Percentiles rank a stretch among this genome's conserved stretches.
These are phyloP conservation scores for Hippopotamyrus pictus DNA, from an alignment of 2,797 vertebrate species.

Conservation along the genomic window DNA sequence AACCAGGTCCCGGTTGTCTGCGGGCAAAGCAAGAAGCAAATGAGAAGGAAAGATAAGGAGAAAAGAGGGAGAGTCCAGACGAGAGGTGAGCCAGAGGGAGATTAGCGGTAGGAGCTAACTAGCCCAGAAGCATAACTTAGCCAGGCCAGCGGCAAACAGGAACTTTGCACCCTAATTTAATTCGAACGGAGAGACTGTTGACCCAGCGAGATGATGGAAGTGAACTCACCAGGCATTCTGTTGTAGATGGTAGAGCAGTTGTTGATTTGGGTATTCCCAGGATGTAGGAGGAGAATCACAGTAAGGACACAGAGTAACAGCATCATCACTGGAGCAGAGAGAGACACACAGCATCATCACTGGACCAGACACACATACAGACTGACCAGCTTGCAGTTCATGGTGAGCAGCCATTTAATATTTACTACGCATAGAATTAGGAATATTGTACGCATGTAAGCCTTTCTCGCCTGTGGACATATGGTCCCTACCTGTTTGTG, in stretches of 20 bases:
- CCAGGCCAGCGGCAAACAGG: background rate
- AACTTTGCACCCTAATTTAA: background rate
- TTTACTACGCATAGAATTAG: background rate
- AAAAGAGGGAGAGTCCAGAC: background rate
- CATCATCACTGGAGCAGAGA: background rate
- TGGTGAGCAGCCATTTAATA: background rate
- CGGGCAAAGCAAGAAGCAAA: background rate
- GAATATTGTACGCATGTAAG: background rate
- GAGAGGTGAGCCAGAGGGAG: background rate
- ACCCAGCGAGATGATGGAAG: background rate
- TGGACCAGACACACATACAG: background rate
- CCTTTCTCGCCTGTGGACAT: background rate
- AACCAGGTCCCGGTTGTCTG: slow-evolving; percentile 32
- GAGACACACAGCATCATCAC: background rate
- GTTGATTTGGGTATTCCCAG: background rate
- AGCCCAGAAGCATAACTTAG: background rate
- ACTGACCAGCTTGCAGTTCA: background rate
- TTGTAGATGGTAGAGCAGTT: slow-evolving; percentile 33
- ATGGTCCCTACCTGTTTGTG: slow-evolving; percentile 4
- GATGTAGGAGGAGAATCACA: slow-evolving; percentile 4
- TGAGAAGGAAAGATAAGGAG: background rate
- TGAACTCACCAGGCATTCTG: slow-evolving; percentile 34
- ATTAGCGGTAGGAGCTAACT: background rate
- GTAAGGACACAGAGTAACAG: background rate
- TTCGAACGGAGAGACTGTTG: background rate